Evolutionary conservation across 1,140 invertebrate species (phyloP).

Genomic region (Bombus cullumanus): DNA sequence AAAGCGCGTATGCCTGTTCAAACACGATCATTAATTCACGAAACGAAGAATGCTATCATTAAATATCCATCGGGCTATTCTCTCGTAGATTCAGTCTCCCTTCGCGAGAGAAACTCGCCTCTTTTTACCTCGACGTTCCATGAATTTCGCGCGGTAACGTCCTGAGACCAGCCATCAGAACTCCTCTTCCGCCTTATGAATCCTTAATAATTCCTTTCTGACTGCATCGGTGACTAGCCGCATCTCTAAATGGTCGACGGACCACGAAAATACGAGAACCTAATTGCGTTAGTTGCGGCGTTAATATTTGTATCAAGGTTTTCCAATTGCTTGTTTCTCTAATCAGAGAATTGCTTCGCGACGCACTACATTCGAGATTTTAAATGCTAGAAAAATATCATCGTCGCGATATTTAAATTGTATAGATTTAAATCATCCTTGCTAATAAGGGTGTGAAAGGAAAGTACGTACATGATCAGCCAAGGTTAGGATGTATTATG

Average conservation of each 20-base stretch:
- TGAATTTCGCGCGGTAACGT: constrained; percentile 16
- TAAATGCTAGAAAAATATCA: neutral
- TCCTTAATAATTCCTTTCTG: constrained; percentile 1
- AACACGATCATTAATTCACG: constrained; percentile 42
- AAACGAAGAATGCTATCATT: constrained; percentile 22
- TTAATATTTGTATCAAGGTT: too few species aligned
- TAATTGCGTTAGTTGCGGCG: constrained; percentile 4
- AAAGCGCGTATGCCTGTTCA: neutral
- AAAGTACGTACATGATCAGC: too few species aligned
- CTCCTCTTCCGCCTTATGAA: constrained; percentile 15
- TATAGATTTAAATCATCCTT: too few species aligned
- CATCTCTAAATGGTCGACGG: neutral
- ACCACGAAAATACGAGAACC: neutral
- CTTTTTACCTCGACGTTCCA: neutral
- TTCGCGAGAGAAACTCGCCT: neutral
- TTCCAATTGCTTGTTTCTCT: neutral
- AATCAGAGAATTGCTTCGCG: too few species aligned
- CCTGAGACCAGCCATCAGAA: neutral
- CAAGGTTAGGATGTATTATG: too few species aligned
- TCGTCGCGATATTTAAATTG: neutral
- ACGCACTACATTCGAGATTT: neutral
- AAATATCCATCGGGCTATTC: constrained; percentile 34
- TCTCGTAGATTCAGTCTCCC: neutral
- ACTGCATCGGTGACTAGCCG: too few species aligned
- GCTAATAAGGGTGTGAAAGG: too few species aligned